phyloP scores from a whole-genome alignment of 2,888 invertebrate species.

The Merodon equestris region DNA sequence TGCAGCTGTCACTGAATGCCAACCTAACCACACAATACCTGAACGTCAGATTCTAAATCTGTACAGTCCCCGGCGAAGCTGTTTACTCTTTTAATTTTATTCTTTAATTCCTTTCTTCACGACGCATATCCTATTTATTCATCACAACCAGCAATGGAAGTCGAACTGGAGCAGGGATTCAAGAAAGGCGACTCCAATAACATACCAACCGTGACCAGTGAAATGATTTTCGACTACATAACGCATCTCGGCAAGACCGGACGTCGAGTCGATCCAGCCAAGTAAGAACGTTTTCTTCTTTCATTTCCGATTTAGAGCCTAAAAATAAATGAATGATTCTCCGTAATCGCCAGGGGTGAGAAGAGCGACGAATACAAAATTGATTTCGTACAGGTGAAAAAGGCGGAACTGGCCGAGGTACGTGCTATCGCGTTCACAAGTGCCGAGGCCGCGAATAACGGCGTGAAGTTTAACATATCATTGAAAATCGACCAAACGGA shows the following conservation, averaged over 20 bases:
- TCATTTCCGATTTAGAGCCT: conserved; percentile 14
- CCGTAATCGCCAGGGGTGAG: conserved; percentile 40
- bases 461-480: conserved; percentile 72
- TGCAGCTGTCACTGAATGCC: conserved; percentile 23
- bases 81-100: too few species aligned
- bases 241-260: conserved; percentile 68
- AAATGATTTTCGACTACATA: conserved; percentile 75
- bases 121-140: not conserved
- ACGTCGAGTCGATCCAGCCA: conserved; percentile 34
- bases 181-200: conserved; percentile 75
- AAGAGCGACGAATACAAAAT: conserved; percentile 73
- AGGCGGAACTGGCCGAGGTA: conserved; percentile 72
- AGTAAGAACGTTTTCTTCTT: conserved; percentile 25
- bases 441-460: conserved; percentile 71
- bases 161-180: conserved; percentile 74
- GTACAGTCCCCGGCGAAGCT: conserved; percentile 21
- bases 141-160: conserved; percentile 70
- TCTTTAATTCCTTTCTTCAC: conserved; percentile 31
- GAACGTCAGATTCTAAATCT: conserved; percentile 44
- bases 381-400: conserved; percentile 76
- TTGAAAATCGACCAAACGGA: conserved; percentile 72
- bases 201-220: conserved; percentile 73
- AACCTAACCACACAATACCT: conserved; percentile 29
- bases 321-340: conserved; percentile 42
- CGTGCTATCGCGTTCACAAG: conserved; percentile 74